A percentile compares a stretch with the other conserved stretches of the same genome.
These are phyloP conservation scores for Thalassophryne amazonica DNA, from an alignment of 2,797 vertebrate species.

Conservation along the genomic window DNA sequence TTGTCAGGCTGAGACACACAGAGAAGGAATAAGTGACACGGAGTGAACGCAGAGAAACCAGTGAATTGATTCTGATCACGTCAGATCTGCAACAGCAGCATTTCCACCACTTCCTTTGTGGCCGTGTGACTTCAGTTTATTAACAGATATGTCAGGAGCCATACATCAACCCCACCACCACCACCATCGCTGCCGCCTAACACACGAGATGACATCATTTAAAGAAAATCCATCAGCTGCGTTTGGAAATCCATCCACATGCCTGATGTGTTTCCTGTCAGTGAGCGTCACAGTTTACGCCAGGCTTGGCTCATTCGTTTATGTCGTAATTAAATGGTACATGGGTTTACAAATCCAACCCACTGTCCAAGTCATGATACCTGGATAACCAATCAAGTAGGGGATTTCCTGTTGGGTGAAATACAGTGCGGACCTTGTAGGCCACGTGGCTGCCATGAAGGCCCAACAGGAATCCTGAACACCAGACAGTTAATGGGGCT, in stretches of 20 bases:
- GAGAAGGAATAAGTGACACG: too few relatives aligned
- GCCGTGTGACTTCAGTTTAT: conserved; percentile 22
- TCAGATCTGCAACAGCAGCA: neutral
- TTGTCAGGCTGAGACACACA: too few relatives aligned
- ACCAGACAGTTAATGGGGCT: too few relatives aligned
- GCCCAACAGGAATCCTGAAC: too few relatives aligned
- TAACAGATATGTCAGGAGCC: conserved; percentile 22
- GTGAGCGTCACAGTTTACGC: neutral
- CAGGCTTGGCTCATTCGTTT: neutral
- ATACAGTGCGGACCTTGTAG: too few relatives aligned
- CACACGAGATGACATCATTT: conserved; percentile 21
- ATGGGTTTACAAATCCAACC: too few relatives aligned
- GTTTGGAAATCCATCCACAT: conserved; percentile 17
- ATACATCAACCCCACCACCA: conserved; percentile 22
- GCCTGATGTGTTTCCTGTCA: neutral
- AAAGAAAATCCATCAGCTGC: conserved; percentile 24
- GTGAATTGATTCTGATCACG: too few relatives aligned
- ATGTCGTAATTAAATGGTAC: conserved; percentile 31
- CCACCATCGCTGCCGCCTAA: conserved; percentile 33
- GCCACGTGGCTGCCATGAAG: too few relatives aligned
- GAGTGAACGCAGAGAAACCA: too few relatives aligned
- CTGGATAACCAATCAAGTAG: too few relatives aligned
- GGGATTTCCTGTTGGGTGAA: too few relatives aligned
- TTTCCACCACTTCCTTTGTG: conserved; percentile 1
- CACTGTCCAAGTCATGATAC: too few relatives aligned